These are phyloP conservation scores for Agapornis canus DNA, from an alignment of 2,797 vertebrate species.

Conservation along the genomic window DNA sequence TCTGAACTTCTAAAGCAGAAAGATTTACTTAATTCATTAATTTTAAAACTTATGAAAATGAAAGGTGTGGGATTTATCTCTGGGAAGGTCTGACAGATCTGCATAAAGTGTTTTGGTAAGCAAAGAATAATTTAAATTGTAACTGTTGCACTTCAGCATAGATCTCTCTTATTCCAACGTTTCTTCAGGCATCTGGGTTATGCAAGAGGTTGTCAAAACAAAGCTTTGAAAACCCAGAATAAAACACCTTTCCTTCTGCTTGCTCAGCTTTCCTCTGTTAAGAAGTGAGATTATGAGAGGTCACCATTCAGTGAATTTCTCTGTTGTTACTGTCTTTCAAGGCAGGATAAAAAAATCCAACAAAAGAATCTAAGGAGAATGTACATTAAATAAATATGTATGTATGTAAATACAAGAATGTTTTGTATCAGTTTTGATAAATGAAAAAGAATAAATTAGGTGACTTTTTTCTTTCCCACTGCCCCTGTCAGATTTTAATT, in stretches of 20 bases:
- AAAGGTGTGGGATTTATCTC: slow-evolving; percentile 30
- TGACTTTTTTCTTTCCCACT: neutral
- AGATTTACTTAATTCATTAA: neutral
- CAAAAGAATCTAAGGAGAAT: neutral
- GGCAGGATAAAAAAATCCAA: neutral
- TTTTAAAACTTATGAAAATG: slow-evolving; percentile 1
- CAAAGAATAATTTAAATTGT: neutral
- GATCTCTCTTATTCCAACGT: neutral
- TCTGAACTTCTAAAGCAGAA: neutral
- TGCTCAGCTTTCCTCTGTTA: neutral
- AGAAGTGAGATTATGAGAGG: neutral
- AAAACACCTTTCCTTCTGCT: neutral
- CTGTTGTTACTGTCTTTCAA: neutral
- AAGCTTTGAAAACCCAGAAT: neutral
- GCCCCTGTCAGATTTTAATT: neutral
- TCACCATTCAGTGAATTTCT: neutral
- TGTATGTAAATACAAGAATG: neutral
- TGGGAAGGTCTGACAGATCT: neutral
- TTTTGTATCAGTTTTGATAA: neutral
- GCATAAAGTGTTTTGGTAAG: neutral
- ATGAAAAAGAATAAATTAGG: neutral
- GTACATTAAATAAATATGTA: neutral
- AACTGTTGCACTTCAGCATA: neutral
- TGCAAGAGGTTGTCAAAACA: neutral
- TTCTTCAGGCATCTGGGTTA: slow-evolving; percentile 7